Percentiles rank a stretch among this genome's conserved stretches.
Evolutionary conservation across 2,888 invertebrate species (phyloP).

Genomic region (Furcula furcula): DNA sequence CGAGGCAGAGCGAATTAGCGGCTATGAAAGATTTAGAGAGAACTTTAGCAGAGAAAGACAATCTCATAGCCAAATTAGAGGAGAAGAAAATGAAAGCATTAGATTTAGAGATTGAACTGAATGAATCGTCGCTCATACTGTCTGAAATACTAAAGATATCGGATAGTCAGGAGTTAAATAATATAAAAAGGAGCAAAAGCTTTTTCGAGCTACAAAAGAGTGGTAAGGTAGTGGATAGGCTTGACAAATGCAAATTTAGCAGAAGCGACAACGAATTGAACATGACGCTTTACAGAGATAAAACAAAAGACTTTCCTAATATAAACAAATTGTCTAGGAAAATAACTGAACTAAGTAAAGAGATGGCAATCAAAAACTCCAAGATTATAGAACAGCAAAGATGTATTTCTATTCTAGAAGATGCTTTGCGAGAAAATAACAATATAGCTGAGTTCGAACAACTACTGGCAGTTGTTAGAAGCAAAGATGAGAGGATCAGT

Average conservation of each 20-base stretch:
- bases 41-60: conserved; percentile 58
- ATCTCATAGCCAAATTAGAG: conserved; percentile 60
- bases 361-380: conserved; percentile 74
- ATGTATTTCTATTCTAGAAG: conserved; percentile 77
- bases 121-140: conserved; percentile 76
- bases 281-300: conserved; percentile 44
- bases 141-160: conserved; percentile 75
- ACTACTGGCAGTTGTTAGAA: conserved; percentile 77
- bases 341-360: conserved; percentile 67
- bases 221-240: conserved; percentile 82
- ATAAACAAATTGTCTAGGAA: conserved; percentile 62
- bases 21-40: conserved; percentile 60
- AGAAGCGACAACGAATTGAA: conserved; percentile 68
- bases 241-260: conserved; percentile 75
- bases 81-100: conserved; percentile 69
- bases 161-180: conserved; percentile 56
- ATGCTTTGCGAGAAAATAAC: conserved; percentile 78
- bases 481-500: conserved; percentile 86
- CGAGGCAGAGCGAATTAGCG: conserved; percentile 63
- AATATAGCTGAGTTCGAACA: conserved; percentile 82
- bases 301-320: conserved; percentile 44
- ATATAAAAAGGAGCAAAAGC: conserved; percentile 68
- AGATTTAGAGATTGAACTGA: conserved; percentile 78
- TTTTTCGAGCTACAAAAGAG: conserved; percentile 78
- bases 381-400: conserved; percentile 80